Percentiles rank a stretch among this genome's conserved stretches.
Conservation (phyloP, 2,113 vertebrate species). For the Sinocyclocheilus anophthalmus region DNA sequence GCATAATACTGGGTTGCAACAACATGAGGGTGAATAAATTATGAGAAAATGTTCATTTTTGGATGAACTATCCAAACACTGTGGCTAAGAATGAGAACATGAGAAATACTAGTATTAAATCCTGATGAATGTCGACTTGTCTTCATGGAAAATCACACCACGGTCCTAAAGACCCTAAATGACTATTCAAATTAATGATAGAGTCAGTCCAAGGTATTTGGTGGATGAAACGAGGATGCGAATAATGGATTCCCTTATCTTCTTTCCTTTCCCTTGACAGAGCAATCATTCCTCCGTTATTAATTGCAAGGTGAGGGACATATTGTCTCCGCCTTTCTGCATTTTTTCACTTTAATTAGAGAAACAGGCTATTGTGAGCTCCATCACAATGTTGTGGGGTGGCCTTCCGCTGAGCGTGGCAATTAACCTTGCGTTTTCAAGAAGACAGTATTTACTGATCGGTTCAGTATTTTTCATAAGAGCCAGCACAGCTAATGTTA, state of each 20-base stretch:
- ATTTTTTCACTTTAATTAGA: slow-evolving; percentile 23
- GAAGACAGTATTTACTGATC: slow-evolving; percentile 34
- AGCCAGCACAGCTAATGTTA: background rate
- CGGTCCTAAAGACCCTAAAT: slow-evolving; percentile 38
- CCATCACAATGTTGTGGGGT: slow-evolving; percentile 14
- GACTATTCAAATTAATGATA: slow-evolving; percentile 46
- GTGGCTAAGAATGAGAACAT: background rate
- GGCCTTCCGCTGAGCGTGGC: slow-evolving; percentile 14
- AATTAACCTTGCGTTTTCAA: slow-evolving; percentile 29
- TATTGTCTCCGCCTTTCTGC: slow-evolving; percentile 27
- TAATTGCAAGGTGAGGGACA: slow-evolving; percentile 42
- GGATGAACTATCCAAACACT: background rate
- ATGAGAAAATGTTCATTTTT: background rate
- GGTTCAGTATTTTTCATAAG: background rate
- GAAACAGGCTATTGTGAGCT: slow-evolving; percentile 25
- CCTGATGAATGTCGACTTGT: slow-evolving; percentile 25
- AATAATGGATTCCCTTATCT: slow-evolving; percentile 43
- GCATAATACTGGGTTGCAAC: background rate
- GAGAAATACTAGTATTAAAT: background rate
- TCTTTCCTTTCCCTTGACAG: slow-evolving; percentile 38
- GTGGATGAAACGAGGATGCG: slow-evolving; percentile 31
- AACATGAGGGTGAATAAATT: background rate
- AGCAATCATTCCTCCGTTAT: slow-evolving; percentile 37
- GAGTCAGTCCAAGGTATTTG: slow-evolving; percentile 40
- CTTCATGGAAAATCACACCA: slow-evolving; percentile 10